Percentiles rank a stretch among this genome's conserved stretches.
Conservation (phyloP, 2,113 vertebrate species). For the mouse (Mus musculus) region GRCm39 chr2:115748001-115748500, state of each 20-base stretch:
- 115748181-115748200: neutral
- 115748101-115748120: neutral
- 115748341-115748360: neutral
- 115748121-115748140: neutral
- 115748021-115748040: neutral
- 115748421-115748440: no score
- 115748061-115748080: neutral
- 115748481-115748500: neutral
- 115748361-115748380: neutral
- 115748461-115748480: neutral
- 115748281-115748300: neutral
- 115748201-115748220: conserved; percentile 17
- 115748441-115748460: neutral
- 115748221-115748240: neutral
- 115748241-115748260: neutral
- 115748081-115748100: neutral
- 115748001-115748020: neutral
- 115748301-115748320: neutral
- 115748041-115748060: neutral
- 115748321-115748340: neutral
- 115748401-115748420: neutral
- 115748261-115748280: neutral
- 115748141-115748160: neutral
- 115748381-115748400: no score
- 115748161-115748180: neutral